Evolutionary conservation across 2,113 vertebrate species (phyloP).

Genomic region (Crocuta crocuta): DNA sequence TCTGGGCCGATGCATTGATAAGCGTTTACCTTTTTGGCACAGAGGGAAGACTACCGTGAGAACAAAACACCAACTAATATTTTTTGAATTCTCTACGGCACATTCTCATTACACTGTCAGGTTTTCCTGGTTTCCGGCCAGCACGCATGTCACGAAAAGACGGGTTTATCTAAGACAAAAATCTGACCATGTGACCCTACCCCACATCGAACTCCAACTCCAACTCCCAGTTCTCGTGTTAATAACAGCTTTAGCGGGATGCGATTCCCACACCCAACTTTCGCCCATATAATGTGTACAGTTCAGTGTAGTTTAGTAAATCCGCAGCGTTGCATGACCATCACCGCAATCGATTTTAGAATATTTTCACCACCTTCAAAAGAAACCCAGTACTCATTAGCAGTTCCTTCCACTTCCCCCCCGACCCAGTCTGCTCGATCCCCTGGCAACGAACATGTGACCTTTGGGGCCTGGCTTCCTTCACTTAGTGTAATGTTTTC

Average conservation of each 20-base stretch:
- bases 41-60: not conserved
- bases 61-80: not conserved
- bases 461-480: not conserved
- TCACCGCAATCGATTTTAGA: not conserved
- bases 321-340: not conserved
- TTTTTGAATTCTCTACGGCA: not conserved
- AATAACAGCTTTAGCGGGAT: not conserved
- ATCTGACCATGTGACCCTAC: not conserved
- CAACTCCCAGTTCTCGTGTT: not conserved
- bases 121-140: not conserved
- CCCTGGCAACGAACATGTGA: not conserved
- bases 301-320: not conserved
- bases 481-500: not conserved
- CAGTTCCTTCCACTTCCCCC: not conserved
- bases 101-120: not conserved
- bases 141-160: not conserved
- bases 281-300: not conserved
- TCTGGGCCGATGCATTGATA: not conserved
- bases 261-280: not conserved
- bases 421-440: not conserved
- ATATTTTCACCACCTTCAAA: not conserved
- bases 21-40: not conserved
- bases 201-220: not conserved
- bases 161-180: slow-evolving; percentile 10
- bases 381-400: not conserved